These are phyloP conservation scores for Lycia hirtaria DNA, from an alignment of 2,888 invertebrate genomes.

Conservation along the genomic window DNA sequence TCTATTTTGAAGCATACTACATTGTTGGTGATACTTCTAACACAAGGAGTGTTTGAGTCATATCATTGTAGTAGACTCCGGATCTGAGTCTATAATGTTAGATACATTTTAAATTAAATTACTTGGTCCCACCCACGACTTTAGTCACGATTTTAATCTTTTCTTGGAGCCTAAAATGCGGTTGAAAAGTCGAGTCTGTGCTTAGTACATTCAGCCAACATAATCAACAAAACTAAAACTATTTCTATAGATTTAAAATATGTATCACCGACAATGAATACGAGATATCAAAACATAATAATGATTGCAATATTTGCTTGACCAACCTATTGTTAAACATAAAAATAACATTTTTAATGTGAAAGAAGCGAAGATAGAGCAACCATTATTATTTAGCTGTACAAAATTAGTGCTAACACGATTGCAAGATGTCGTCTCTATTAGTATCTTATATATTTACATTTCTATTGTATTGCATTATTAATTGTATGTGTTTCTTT, in stretches of 20 bases:
- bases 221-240: no score
- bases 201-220: no score
- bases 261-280: slow-evolving; percentile 21
- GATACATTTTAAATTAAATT: background rate
- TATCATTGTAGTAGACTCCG: slow-evolving; percentile 11
- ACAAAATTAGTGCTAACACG: slow-evolving; percentile 74
- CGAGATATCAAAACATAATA: slow-evolving; percentile 19
- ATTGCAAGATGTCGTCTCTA: slow-evolving; percentile 51
- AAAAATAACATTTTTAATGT: slow-evolving; percentile 7
- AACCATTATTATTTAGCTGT: slow-evolving; percentile 49
- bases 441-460: slow-evolving; percentile 64
- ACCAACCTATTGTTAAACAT: slow-evolving; percentile 17
- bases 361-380: slow-evolving; percentile 26
- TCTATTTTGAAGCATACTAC: slow-evolving; percentile 7
- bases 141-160: background rate
- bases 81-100: background rate
- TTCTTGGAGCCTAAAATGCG: no score
- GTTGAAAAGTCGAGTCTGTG: no score
- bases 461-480: slow-evolving; percentile 71
- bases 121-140: background rate
- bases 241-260: slow-evolving; percentile 16
- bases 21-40: slow-evolving; percentile 30
- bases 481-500: slow-evolving; percentile 86
- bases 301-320: slow-evolving; percentile 28
- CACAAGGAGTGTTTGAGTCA: slow-evolving; percentile 15